Evolutionary conservation across 1,140 invertebrate genomes (phyloP), one percentile per base, ranked within the genome.

Genomic region (Anastrepha obliqua): DNA sequence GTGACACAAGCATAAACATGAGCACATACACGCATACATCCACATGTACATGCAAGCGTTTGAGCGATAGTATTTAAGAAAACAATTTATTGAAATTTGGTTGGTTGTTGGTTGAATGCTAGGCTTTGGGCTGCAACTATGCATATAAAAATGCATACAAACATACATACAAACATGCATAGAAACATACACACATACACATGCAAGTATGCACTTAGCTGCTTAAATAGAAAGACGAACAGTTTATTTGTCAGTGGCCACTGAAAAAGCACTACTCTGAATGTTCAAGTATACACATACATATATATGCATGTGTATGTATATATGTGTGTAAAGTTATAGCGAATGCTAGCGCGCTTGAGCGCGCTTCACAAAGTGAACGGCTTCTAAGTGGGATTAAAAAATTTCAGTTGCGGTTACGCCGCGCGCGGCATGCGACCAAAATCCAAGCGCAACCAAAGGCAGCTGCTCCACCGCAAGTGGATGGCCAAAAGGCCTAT

Each of bases 61-160:
- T 39, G 20, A 62, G 60, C 20, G 20, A 78, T 20, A 9, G 47
- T 81, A 42, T 51, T 81, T 81, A 58, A 29, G 51, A 55, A 81
- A 81, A 51, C 47, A 55, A 81, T 81, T 81, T 81, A 81, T 81
- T 81, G 74, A 58, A 81, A 81, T 55, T 58, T 81, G 47, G 74
- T 81, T 81, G 74, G 74, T 29, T 58, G 74, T 55, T 29, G 60
- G 60, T 8, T 62, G 60, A 62, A 62, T 62, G 74, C 47, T n/a
- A 8, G 47, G 17, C 7, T 17, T 55, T 42, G 6, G n/a, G 44
- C 55, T 55, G 74, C 51, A 81, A 55, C 17, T 55, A 55, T 1
- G 8, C 60, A 11, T n/a, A 62, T 55, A 62, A 5, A 67, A 42
- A 67, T 42, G 64, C 29, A 13, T 62, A 62, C 29, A 58, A n/a